Percentiles rank a stretch among this genome's conserved stretches.
Evolutionary conservation across 2,797 vertebrate genomes (phyloP).

Genomic region (Paratrypauchen microcephalus): DNA sequence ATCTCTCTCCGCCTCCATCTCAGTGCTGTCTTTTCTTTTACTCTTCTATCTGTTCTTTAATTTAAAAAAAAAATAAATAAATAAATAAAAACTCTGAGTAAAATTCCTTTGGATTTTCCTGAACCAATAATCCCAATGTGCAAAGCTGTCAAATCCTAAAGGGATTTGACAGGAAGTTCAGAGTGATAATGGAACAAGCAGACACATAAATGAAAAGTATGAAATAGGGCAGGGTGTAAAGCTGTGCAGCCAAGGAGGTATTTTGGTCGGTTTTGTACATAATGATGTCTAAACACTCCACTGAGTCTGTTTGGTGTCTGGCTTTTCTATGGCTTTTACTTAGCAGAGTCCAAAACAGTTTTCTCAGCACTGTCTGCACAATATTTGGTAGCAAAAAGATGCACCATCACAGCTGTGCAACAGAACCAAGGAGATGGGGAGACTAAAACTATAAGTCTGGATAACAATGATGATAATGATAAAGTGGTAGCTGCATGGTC

Average conservation of each 20-base stretch:
- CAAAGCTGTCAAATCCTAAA: slow-evolving; percentile 29
- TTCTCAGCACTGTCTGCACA: background rate
- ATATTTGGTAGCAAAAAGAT: background rate
- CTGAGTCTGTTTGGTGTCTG: slow-evolving; percentile 1
- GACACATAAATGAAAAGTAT: slow-evolving; percentile 12
- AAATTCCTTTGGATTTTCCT: slow-evolving; percentile 33
- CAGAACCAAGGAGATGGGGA: background rate
- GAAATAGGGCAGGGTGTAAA: background rate
- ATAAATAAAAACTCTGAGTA: slow-evolving; percentile 27
- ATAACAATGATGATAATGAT: background rate
- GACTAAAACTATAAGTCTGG: background rate
- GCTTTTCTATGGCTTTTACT: background rate
- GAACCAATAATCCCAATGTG: slow-evolving; percentile 29
- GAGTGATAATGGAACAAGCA: slow-evolving; percentile 26
- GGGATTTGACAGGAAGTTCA: slow-evolving; percentile 32
- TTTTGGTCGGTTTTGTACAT: slow-evolving; percentile 8
- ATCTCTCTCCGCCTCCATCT: slow-evolving; percentile 22
- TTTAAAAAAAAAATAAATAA: background rate
- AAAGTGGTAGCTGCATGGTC: background rate
- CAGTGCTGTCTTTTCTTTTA: background rate
- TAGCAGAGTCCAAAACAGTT: background rate
- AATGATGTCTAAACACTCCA: slow-evolving; percentile 1
- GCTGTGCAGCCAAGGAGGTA: slow-evolving; percentile 1
- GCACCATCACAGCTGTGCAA: background rate
- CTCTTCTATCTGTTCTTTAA: slow-evolving; percentile 16